Evolutionary conservation across 2,797 vertebrate genomes (phyloP), one percentile per base, ranked within the genome.

Genomic region (Sebastes matsubarae): DNA sequence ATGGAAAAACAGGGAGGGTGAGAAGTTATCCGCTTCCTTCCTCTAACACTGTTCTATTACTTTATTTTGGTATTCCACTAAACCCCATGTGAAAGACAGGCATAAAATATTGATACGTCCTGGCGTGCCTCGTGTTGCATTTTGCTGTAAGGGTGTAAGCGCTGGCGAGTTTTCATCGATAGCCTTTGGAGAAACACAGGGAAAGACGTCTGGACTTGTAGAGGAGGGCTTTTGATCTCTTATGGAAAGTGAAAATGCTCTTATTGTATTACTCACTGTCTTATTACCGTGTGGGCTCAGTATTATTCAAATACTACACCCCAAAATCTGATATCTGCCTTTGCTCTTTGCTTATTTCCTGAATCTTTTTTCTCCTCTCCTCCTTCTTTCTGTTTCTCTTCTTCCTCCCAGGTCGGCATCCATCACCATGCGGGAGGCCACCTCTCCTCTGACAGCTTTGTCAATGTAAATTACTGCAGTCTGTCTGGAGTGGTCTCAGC

Each of bases 391-490:
- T 85, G 75, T 63, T 89, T 79, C 79, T 83, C 68, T 65, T 89
- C 87, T 81, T 90, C 88, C 91, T 94, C 94, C 91, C 92, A 94
- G 94, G 94, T 94, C 75, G 72, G 90, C 92, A 96, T 96, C 94
- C 95, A 96, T 96, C 95, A 96, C 94, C 68, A 85, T 81, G 91
- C 93, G 81, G 95, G 93, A 90, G 94, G 92, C 94, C 92, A 91
- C 90, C 93, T 94, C 87, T 94, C 83, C 87, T 94, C 94, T 95
- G 96, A 96, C 96, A 96, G 95, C 95, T 96, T 95, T 96, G 96
- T 96, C 96, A 96, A 96, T 96, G 95, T 94, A 94, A 95, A 96
- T 96, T 96, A 96, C 93, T 94, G 92, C 93, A 89, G 91, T 94
- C 90, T 87, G 94, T 94, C 93, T 94, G 93, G 93, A 96, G 92